These are phyloP conservation scores for Ochotona princeps DNA, from an alignment of 2,113 vertebrate species.

Conservation along the genomic window DNA sequence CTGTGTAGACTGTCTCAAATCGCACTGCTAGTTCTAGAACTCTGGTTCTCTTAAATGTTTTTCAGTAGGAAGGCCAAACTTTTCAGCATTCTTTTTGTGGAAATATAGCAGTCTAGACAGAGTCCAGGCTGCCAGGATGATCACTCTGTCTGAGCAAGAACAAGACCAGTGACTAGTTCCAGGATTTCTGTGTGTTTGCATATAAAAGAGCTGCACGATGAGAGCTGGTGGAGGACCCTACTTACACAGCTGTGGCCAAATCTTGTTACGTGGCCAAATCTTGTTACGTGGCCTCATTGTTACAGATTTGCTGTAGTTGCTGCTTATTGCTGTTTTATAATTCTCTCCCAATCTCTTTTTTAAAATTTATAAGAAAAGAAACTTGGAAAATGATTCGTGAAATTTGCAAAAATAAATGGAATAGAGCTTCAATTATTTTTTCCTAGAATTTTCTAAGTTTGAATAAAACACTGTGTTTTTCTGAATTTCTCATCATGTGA, in stretches of 20 bases:
- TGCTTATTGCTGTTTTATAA: neutral
- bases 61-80: conserved; percentile 75
- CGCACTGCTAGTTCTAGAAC: conserved; percentile 74
- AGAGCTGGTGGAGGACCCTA: conserved; percentile 51
- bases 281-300: conserved; percentile 37
- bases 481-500: conserved; percentile 32
- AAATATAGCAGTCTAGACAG: conserved; percentile 78
- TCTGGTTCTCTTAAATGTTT: conserved; percentile 77
- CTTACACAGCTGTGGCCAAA: conserved; percentile 41
- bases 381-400: conserved; percentile 38
- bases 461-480: conserved; percentile 7
- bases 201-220: conserved; percentile 39
- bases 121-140: conserved; percentile 71
- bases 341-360: neutral
- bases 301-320: conserved; percentile 60
- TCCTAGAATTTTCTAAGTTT: conserved; percentile 44
- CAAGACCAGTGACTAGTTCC: conserved; percentile 19
- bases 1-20: conserved; percentile 61
- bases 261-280: conserved; percentile 10
- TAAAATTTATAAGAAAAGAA: conserved; percentile 49
- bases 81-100: conserved; percentile 77
- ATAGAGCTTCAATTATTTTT: conserved; percentile 55
- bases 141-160: conserved; percentile 59
- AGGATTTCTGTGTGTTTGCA: neutral
- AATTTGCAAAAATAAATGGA: neutral